Evolutionary conservation across 2,888 invertebrate genomes (phyloP).

Genomic region (Hydriomena furcata): DNA sequence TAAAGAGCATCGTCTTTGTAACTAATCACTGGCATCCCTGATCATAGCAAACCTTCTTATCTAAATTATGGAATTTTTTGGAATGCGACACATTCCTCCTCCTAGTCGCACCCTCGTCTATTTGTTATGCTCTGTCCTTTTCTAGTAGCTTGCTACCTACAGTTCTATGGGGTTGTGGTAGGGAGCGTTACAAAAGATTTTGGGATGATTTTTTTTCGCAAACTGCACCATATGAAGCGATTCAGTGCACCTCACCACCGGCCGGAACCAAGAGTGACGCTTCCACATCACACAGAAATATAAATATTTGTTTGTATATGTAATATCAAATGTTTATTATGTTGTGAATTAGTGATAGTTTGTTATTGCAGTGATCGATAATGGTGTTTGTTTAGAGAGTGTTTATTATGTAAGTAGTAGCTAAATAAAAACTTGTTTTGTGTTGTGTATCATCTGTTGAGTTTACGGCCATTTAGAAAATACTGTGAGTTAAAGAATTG

Average conservation of each 20-base stretch:
- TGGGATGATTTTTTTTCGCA: constrained; percentile 80
- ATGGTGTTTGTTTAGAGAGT: constrained; percentile 20
- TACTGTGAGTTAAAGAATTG: too few relatives aligned
- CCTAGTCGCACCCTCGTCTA: constrained; percentile 56
- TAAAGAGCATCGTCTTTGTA: constrained; percentile 2
- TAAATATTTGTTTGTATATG: constrained; percentile 18
- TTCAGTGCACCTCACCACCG: constrained; percentile 50
- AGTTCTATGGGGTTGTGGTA: constrained; percentile 67
- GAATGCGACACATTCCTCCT: constrained; percentile 67
- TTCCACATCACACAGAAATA: constrained; percentile 20
- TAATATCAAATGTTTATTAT: constrained; percentile 32
- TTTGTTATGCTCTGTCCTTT: constrained; percentile 49
- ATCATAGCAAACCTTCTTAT: constrained; percentile 81
- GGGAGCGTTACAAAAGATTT: constrained; percentile 76
- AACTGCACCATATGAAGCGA: constrained; percentile 70
- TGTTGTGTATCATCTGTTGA: constrained; percentile 1
- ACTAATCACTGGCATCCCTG: constrained; percentile 59
- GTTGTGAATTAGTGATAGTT: constrained; percentile 18
- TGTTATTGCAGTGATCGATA: constrained; percentile 16
- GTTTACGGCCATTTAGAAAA: neutral
- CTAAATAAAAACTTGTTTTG: neutral
- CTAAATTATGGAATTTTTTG: constrained; percentile 83
- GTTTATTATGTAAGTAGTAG: constrained; percentile 22
- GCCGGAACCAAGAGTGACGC: constrained; percentile 25
- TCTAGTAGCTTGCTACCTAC: constrained; percentile 70